Conservation (phyloP, 1,140 invertebrate species). For the Portunus trituberculatus region DNA sequence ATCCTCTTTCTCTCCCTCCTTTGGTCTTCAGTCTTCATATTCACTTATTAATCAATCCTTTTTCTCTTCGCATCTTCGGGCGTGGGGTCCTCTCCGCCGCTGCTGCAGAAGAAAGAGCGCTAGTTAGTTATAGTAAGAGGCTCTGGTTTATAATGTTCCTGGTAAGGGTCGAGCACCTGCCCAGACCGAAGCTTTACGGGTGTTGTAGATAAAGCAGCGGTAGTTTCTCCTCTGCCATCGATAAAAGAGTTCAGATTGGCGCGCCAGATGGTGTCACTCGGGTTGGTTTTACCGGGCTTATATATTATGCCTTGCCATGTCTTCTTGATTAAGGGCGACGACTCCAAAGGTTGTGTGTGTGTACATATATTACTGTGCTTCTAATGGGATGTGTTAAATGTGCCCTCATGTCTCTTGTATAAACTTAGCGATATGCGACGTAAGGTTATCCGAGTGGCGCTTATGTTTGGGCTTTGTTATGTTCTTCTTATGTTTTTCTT, state of each 20-base stretch:
- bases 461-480: no score
- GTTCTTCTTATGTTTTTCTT: not conserved
- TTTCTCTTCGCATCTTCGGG: not conserved
- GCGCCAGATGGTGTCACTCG: not conserved
- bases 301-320: not conserved
- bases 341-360: not conserved
- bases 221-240: not conserved
- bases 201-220: not conserved
- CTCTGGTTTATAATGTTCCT: not conserved
- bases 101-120: not conserved
- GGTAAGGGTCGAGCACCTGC: not conserved
- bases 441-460: not conserved
- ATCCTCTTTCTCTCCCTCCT: not conserved
- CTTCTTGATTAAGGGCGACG: not conserved
- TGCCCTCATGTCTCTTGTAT: not conserved
- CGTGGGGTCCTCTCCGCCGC: not conserved
- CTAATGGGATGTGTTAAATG: not conserved
- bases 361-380: constrained; percentile 3
- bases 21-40: not conserved
- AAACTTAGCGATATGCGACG: not conserved
- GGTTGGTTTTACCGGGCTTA: not conserved
- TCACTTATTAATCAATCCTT: not conserved
- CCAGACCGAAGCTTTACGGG: not conserved
- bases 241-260: constrained; percentile 17
- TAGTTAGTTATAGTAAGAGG: not conserved